A percentile compares a stretch with the other conserved stretches of the same genome.
Evolutionary conservation across 2,113 vertebrate species (phyloP).

Genomic region (pig (Sus scrofa)): T2T-Sscrofa CM000813.6:151825501-151826000

Average conservation of each 20-base stretch:
- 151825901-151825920: conserved; percentile 86
- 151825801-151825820: conserved; percentile 71
- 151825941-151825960: conserved; percentile 75
- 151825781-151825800: conserved; percentile 21
- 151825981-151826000: conserved; percentile 66
- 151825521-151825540: conserved; percentile 95
- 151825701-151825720: neutral
- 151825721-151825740: neutral
- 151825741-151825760: neutral
- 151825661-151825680: conserved; percentile 81
- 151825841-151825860: conserved; percentile 83
- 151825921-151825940: conserved; percentile 79
- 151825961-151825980: conserved; percentile 60
- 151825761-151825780: conserved; percentile 54
- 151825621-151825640: conserved; percentile 89
- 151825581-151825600: conserved; percentile 92
- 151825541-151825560: conserved; percentile 93
- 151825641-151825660: conserved; percentile 82
- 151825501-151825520: conserved; percentile 99
- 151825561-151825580: conserved; percentile 92
- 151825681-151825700: conserved; percentile 77
- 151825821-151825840: conserved; percentile 82
- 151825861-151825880: conserved; percentile 78
- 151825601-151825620: conserved; percentile 92
- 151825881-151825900: conserved; percentile 87